These are phyloP conservation scores for Thysanoteuthis rhombus DNA, from an alignment of 2,888 invertebrate species.

Conservation along the genomic window DNA sequence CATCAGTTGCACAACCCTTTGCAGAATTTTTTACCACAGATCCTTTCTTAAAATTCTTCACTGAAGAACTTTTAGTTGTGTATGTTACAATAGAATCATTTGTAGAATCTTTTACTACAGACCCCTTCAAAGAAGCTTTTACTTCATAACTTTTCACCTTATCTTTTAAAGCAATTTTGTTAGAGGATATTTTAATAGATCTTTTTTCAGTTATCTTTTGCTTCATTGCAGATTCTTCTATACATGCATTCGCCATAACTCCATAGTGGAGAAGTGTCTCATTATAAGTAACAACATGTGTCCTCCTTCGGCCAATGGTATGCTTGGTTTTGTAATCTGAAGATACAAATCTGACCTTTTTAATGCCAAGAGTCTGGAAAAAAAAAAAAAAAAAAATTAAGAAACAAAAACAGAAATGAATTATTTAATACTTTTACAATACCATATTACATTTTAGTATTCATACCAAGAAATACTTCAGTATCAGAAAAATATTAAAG, in stretches of 20 bases:
- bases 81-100: background rate
- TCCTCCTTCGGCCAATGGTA: slow-evolving; percentile 57
- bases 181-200: background rate
- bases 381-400: background rate
- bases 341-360: background rate
- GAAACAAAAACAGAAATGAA: background rate
- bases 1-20: background rate
- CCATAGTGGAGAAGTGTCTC: slow-evolving; percentile 46
- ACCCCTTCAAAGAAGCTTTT: background rate
- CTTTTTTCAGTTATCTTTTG: slow-evolving; percentile 25
- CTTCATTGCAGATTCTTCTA: slow-evolving; percentile 33
- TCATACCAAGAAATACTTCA: background rate
- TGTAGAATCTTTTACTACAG: background rate
- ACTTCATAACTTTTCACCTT: background rate
- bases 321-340: slow-evolving; percentile 54
- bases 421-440: background rate
- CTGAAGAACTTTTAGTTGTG: background rate
- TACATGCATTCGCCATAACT: slow-evolving; percentile 28
- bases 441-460: background rate
- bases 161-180: background rate
- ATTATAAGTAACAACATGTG: slow-evolving; percentile 56
- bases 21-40: background rate
- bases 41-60: background rate
- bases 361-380: background rate
- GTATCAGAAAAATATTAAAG: background rate